Conservation (phyloP, 2,113 vertebrate genomes). For the Myiagra hebetior region DNA sequence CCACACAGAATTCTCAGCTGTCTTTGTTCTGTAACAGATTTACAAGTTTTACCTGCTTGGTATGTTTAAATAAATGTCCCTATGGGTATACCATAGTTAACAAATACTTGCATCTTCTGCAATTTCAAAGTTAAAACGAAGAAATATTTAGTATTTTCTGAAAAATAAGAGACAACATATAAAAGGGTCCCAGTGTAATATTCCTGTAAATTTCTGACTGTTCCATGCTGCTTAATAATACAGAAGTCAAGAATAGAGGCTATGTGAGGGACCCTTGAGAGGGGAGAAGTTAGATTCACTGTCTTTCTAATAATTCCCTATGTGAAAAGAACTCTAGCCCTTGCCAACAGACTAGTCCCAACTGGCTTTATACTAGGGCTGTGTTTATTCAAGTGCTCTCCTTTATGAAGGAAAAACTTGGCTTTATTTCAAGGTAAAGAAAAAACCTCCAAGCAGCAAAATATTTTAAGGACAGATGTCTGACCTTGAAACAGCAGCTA, state of each 20-base stretch:
- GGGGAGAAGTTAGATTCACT: background rate
- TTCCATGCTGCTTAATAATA: background rate
- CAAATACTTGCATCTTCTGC: background rate
- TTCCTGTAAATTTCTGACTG: background rate
- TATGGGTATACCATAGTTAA: background rate
- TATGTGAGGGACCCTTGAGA: background rate
- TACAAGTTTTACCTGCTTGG: background rate
- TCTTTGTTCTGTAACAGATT: background rate
- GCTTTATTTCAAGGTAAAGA: conserved; percentile 45
- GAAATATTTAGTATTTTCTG: background rate
- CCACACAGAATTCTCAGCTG: background rate
- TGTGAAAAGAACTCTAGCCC: conserved; percentile 10
- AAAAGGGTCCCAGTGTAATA: background rate
- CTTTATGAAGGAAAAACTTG: conserved; percentile 55
- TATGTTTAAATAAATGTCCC: background rate
- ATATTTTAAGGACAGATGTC: conserved; percentile 57
- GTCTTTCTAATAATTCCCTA: conserved; percentile 36
- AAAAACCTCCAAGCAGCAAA: conserved; percentile 16
- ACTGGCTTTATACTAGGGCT: conserved; percentile 27
- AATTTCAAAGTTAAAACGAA: background rate
- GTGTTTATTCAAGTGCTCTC: conserved; percentile 68
- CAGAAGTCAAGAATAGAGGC: background rate
- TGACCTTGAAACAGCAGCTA: conserved; percentile 46
- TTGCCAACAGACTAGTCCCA: conserved; percentile 42
- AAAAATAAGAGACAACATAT: background rate